Percentiles rank a stretch among this genome's conserved stretches.
Evolutionary conservation across 2,113 vertebrate genomes (phyloP).

Genomic region (Pristiophorus japonicus): DNA sequence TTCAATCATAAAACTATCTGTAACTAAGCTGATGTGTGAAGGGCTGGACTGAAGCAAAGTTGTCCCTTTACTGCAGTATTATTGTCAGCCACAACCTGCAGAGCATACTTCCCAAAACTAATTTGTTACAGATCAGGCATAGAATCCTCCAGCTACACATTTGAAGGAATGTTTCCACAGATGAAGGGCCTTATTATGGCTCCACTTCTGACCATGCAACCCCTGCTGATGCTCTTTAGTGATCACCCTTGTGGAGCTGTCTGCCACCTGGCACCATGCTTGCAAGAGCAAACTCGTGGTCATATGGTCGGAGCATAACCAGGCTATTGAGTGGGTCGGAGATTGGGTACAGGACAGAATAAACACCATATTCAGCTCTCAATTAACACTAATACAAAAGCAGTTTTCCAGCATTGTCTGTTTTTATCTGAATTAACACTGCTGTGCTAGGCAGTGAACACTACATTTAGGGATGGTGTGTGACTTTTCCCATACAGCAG

Average conservation of each 20-base stretch:
- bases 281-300: neutral
- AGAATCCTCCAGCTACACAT: neutral
- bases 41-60: neutral
- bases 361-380: neutral
- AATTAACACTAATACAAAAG: too few species aligned
- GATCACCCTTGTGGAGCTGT: neutral
- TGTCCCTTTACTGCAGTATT: slow-evolving; percentile 1
- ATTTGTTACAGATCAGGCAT: neutral
- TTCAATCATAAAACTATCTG: neutral
- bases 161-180: neutral
- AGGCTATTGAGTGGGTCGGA: neutral
- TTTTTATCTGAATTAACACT: too few species aligned
- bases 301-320: neutral
- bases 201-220: neutral
- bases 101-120: neutral
- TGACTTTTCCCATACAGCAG: neutral
- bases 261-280: neutral
- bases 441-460: too few species aligned
- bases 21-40: neutral
- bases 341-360: neutral
- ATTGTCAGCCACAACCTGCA: neutral
- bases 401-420: too few species aligned
- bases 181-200: neutral
- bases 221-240: neutral
- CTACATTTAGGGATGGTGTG: neutral